These are phyloP conservation scores for Poeciliopsis presidionis DNA, from an alignment of 2,797 vertebrate genomes.

Conservation along the genomic window DNA sequence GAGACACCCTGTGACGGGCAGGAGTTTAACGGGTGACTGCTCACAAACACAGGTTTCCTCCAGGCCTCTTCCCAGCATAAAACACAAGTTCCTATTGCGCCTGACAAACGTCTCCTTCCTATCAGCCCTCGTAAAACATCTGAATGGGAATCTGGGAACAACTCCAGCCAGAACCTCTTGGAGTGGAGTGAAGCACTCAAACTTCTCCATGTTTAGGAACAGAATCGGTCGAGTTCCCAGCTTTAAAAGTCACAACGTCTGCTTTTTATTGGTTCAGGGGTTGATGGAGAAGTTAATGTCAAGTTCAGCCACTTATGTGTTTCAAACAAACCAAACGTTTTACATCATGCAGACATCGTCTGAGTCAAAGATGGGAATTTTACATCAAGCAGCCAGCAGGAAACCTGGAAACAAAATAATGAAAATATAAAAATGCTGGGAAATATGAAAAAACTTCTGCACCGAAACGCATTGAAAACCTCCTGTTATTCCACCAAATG, in stretches of 20 bases:
- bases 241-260: conserved; percentile 6
- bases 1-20: conserved; percentile 43
- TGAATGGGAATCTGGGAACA: conserved; percentile 46
- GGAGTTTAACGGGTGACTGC: conserved; percentile 71
- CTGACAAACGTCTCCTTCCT: conserved; percentile 56
- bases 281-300: background rate
- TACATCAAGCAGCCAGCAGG: background rate
- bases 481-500: no score
- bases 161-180: conserved; percentile 31
- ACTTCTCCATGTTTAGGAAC: conserved; percentile 19
- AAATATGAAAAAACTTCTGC: no score
- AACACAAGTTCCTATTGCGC: conserved; percentile 62
- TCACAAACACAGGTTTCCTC: conserved; percentile 32
- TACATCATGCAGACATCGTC: background rate
- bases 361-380: background rate
- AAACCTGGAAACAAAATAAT: background rate
- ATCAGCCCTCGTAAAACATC: conserved; percentile 72
- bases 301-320: background rate
- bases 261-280: background rate
- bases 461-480: no score
- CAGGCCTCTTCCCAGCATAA: conserved; percentile 64
- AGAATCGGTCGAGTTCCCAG: background rate
- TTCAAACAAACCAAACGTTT: background rate
- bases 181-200: background rate
- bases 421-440: background rate